Evolutionary conservation across 2,113 vertebrate genomes (phyloP), one percentile per base, ranked within the genome.

Genomic region (Zeus faber): DNA sequence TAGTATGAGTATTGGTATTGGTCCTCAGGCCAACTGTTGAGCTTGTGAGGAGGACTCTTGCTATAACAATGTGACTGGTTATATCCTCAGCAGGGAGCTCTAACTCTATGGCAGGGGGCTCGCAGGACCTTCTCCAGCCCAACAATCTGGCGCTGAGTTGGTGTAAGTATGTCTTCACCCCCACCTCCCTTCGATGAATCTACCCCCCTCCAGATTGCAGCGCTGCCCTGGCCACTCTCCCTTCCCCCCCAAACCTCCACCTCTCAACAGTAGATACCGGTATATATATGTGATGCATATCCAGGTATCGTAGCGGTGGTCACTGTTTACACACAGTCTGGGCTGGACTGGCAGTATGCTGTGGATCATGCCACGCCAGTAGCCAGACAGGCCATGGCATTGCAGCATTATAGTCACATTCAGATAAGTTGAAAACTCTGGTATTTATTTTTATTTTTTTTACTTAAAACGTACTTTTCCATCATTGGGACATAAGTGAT

Each of bases 131-230:
- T 82, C 85, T 91, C 72, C 89, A 91, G 84, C 87, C 89, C 89
- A 91, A 90, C 89, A 91, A 90, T 89, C 89, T 91, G 89, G 88
- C 89, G 50, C 80, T 91, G 75, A 91, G 88, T 89, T 91, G 89
- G 89, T 91, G 89, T 91, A 89, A 91, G 89, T 91, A 90, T 91
- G 55, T 61, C 49, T 82, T 77, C 73, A 62, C 81, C 70, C 68
- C 68, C 64, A 62, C 70, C 72, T 74, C 50, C 60, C 37, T 75
- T 61, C 62, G 37, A 33, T 49, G 9, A 10, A 49, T 17, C 8
- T 45, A 50, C 24, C 31, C 23, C 31, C 53, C 41, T 17, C 23
- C 43, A 18, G 14, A 49, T 23, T 47, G 21, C 16, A 62, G 60
- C 77, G 81, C 78, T 85, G 65, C 81, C 77, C 79, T 68, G 74